Evolutionary conservation across 2,888 invertebrate species (phyloP), one percentile per base, ranked within the genome.

Genomic region (Sinohyriopsis cumingii): DNA sequence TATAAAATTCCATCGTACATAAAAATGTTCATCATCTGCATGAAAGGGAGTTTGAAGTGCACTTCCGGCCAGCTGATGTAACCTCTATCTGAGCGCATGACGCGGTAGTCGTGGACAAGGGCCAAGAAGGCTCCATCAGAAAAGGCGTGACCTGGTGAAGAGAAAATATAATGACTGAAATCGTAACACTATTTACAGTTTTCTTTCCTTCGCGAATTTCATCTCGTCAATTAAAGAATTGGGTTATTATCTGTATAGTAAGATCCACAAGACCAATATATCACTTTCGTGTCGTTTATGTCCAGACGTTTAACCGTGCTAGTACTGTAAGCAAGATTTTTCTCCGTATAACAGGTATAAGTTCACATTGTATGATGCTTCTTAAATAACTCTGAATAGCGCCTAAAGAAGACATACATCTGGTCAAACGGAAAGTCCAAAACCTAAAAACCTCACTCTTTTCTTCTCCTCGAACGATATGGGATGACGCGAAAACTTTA

Each of bases 111-210:
- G 72, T 85, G 85, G 19, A 74, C 63, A n/a, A 83, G 59, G 5
- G 84, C 78, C 5, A 85, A 66, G 25, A 86, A 68, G 0, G 82
- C 84, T 20, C 85, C 85, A n/a, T 81, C 85, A 53, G 85, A 84
- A 75, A 84, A 83, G 6, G 81, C 72, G 63, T 86, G 86, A 45
- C 86, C 86, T 85, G 69, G 28, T 66, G 7, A 28, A 33, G 53
- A 28, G 20, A 56, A 69, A 59, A n/a, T 33, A 1, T 12, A 56
- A 57, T 57, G 33, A 55, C n/a, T 64, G n/a, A 45, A 60, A 24
- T 12, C 9, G 4, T 18, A 55, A 19, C 24, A 64, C 5, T 19
- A 5, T 24, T 9, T n/a, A 63, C 1, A n/a, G 54, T 3, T n/a
- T 24, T 24, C 24, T 22, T 57, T 15, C 12, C 45, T 45, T 45